phyloP scores from a whole-genome alignment of 1,140 invertebrate genomes.

The Trypoxylus dichotomus region DNA sequence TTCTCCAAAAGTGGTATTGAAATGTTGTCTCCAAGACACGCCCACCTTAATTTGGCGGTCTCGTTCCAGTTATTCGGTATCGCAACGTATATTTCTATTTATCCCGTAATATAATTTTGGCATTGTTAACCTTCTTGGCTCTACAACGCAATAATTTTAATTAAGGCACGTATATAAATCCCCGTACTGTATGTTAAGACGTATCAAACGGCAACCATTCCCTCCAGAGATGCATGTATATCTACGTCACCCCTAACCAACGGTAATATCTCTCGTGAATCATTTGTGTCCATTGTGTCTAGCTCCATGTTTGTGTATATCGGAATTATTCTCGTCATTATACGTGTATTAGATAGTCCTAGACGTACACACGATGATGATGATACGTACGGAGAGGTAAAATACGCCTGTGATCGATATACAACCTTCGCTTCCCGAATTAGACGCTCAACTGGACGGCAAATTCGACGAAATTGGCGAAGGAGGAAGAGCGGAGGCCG shows the following conservation, averaged over 20 bases:
- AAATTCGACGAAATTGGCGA: conserved; percentile 15
- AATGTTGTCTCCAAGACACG: too few relatives aligned
- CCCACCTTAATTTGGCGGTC: background rate
- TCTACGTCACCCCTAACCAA: background rate
- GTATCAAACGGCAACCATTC: background rate
- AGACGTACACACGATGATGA: background rate
- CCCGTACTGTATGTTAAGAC: background rate
- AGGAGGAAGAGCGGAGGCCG: background rate
- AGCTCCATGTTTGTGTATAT: background rate
- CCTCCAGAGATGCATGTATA: background rate
- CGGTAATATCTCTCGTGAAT: background rate
- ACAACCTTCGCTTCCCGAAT: background rate
- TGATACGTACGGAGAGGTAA: background rate
- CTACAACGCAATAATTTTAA: background rate
- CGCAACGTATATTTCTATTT: background rate
- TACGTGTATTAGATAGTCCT: background rate
- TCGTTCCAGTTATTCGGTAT: background rate
- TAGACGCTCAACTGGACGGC: background rate
- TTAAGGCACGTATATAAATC: background rate
- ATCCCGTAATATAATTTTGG: background rate
- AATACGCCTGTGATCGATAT: background rate
- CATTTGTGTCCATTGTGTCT: background rate
- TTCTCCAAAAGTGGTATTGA: too few relatives aligned
- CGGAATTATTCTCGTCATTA: conserved; percentile 6
- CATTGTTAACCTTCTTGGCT: background rate